A percentile compares a stretch with the other conserved stretches of the same genome.
These are phyloP conservation scores for Falco naumanni DNA, from an alignment of 2,797 vertebrate genomes.

Conservation along the genomic window DNA sequence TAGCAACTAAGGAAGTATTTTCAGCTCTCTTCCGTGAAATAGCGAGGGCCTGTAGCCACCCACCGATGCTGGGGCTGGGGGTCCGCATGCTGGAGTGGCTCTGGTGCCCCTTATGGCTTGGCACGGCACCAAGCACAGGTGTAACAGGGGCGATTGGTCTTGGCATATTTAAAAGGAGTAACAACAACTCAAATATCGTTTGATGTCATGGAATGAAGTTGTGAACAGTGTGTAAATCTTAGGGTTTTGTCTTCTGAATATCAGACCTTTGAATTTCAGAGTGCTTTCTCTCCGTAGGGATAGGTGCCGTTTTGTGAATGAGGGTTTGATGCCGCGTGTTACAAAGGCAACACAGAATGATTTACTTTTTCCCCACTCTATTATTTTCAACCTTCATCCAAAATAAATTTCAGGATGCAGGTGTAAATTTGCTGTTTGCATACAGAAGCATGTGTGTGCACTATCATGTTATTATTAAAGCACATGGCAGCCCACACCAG, in stretches of 20 bases:
- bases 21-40: background rate
- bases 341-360: background rate
- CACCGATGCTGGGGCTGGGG: fast-evolving
- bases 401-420: background rate
- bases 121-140: fast-evolving
- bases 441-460: background rate
- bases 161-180: background rate
- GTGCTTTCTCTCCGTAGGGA: background rate
- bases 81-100: fast-evolving
- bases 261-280: background rate
- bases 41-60: background rate
- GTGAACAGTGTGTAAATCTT: background rate
- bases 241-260: background rate
- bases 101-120: background rate
- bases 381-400: background rate
- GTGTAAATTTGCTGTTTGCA: background rate
- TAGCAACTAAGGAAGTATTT: background rate
- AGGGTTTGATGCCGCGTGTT: background rate
- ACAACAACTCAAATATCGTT: background rate
- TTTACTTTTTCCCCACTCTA: background rate
- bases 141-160: background rate
- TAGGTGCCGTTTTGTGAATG: background rate
- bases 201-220: background rate
- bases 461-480: background rate
- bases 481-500: background rate